Base-by-base conservation (phyloP, 2,888 invertebrate genomes). In the Drosophila fulvimacula region DNA sequence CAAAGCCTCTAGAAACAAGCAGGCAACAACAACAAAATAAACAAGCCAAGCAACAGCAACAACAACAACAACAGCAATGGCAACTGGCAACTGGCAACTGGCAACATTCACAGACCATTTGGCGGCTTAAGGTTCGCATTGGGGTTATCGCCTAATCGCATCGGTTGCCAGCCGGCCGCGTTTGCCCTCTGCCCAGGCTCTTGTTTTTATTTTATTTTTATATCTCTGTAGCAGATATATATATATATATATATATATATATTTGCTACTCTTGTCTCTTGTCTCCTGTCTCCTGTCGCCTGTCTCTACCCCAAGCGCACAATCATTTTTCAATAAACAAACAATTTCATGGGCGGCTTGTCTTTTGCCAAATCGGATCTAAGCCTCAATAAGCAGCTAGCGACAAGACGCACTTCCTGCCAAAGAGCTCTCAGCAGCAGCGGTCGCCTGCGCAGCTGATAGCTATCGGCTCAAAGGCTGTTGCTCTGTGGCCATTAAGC, bases 271-370 rank as follows among this genome's bases (percentile, higher is more conserved):
- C 15, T 19, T 15, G 19, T 27, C 46, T 30, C 27, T 27, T n/a
- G n/a, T n/a, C n/a, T n/a, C n/a, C n/a, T n/a, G n/a, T n/a, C n/a
- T n/a, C n/a, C n/a, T n/a, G n/a, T n/a, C n/a, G n/a, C n/a, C n/a
- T 19, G 17, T 15, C 46, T 27, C 65, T 44, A 51, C 61, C 64
- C 75, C 62, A 41, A 64, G 68, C 63, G 80, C 78, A 75, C 84
- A 86, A 86, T 88, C 86, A 87, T 87, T 87, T 87, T 87, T 87
- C 86, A 87, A 87, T 87, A 87, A 87, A 89, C 86, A 87, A 87
- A 89, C 86, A 87, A 87, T 87, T 87, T 87, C 89, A 87, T 87
- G 86, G 83, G 73, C 86, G 75, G 83, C 84, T 88, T 85, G 88
- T 81, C 88, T 82, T 76, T 76, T 73, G 81, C 73, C 79, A 88